These are phyloP conservation scores for Cyanoramphus novaezelandiae DNA, from an alignment of 2,113 vertebrate species.

Conservation along the genomic window DNA sequence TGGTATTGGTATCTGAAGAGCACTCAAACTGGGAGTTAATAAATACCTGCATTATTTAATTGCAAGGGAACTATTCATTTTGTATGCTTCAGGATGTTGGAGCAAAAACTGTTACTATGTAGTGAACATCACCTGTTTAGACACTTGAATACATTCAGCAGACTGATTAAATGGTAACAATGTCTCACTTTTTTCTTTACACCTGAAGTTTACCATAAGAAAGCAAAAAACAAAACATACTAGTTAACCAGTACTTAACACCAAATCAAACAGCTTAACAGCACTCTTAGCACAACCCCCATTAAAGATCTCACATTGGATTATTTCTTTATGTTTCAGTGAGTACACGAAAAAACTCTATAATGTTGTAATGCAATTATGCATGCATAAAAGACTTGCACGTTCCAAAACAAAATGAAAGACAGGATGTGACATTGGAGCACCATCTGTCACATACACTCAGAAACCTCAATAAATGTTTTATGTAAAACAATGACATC, in stretches of 20 bases:
- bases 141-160: not conserved
- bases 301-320: not conserved
- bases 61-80: not conserved
- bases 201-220: not conserved
- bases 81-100: not conserved
- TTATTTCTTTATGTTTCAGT: slow-evolving; percentile 39
- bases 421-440: slow-evolving; percentile 62
- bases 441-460: slow-evolving; percentile 70
- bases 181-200: not conserved
- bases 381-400: slow-evolving; percentile 50
- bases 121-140: not conserved
- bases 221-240: not conserved
- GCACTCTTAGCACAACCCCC: not conserved
- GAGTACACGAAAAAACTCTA: not conserved
- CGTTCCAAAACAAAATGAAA: slow-evolving; percentile 64
- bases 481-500: slow-evolving; percentile 57
- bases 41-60: not conserved
- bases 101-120: not conserved
- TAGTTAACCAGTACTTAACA: not conserved
- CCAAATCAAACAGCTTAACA: not conserved
- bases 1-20: not conserved
- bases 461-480: slow-evolving; percentile 59
- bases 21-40: not conserved
- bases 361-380: slow-evolving; percentile 52
- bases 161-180: not conserved